Evolutionary conservation across 2,888 invertebrate species (phyloP), one percentile per base, ranked within the genome.

Genomic region (Cetonia aurata): DNA sequence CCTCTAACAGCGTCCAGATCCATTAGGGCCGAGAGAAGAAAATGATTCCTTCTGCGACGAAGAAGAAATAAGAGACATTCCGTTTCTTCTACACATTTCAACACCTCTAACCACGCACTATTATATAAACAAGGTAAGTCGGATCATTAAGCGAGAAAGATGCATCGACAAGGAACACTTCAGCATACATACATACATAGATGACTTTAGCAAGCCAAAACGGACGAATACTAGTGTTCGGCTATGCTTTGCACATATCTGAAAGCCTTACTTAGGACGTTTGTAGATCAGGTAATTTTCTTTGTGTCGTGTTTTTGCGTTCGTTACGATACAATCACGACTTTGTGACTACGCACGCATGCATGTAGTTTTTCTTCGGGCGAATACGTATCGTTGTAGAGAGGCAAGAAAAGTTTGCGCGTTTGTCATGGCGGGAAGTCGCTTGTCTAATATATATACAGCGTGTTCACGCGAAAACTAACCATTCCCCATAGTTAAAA

Each of bases 101-200:
- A 37, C 37, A 37, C 10, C 37, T 37, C 37, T 1, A 6, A 15
- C 10, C 37, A 37, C 15, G 62, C 50, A 50, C 37, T 65, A 41
- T 41, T 31, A 13, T 25, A 37, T 37, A 37, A 10, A 52, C 62
- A 50, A 65, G 62, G 62, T 65, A 65, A 50, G 37, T 37, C 37
- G 4, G 10, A 37, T 37, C 10, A 37, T 37, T 37, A 37, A 37
- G 8, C 6, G 37, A 37, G 37, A 48, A 33, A 52, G 25, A 25
- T 19, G 52, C 46, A 15, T 33, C 37, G 41, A 25, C 46, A 19
- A 37, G n/a, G 15, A 19, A 50, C n/a, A 10, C 6, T 6, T 41
- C 17, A 17, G 31, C 2, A 41, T 31, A 31, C 48, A 31, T 17
- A 10, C 13, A 31, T 48, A 4, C 8, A 31, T 33, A 60, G 44